phyloP scores from a whole-genome alignment of 2,113 vertebrate genomes.

The Crocuta crocuta region DNA sequence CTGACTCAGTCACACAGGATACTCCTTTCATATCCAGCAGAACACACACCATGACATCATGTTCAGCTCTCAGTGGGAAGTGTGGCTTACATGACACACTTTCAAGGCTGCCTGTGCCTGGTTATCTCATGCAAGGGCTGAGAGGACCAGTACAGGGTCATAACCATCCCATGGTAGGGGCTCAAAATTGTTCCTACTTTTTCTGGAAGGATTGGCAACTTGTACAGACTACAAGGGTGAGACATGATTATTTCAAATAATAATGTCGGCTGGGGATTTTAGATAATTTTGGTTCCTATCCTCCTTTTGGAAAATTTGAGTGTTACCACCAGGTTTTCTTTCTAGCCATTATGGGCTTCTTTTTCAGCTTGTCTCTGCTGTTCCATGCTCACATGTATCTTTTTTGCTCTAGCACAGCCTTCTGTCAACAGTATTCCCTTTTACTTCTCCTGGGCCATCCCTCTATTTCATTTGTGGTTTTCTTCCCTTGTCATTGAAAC shows the following conservation, averaged over 20 bases:
- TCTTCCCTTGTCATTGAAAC: constrained; percentile 48
- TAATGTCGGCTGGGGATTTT: neutral
- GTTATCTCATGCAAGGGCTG: neutral
- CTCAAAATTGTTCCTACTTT: neutral
- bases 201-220: neutral
- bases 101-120: neutral
- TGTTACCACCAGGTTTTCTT: neutral
- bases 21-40: neutral
- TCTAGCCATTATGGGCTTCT: neutral
- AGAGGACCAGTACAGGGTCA: neutral
- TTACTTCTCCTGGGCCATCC: neutral
- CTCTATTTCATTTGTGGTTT: neutral
- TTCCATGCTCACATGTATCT: neutral
- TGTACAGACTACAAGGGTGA: neutral
- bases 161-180: neutral
- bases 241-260: neutral
- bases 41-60: neutral
- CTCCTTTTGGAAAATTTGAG: neutral
- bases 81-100: neutral
- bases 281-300: neutral
- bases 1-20: neutral
- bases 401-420: neutral
- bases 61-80: neutral
- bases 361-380: neutral
- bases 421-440: neutral